These are phyloP conservation scores for Aplocera efformata DNA, from an alignment of 2,888 invertebrate genomes.

Conservation along the genomic window DNA sequence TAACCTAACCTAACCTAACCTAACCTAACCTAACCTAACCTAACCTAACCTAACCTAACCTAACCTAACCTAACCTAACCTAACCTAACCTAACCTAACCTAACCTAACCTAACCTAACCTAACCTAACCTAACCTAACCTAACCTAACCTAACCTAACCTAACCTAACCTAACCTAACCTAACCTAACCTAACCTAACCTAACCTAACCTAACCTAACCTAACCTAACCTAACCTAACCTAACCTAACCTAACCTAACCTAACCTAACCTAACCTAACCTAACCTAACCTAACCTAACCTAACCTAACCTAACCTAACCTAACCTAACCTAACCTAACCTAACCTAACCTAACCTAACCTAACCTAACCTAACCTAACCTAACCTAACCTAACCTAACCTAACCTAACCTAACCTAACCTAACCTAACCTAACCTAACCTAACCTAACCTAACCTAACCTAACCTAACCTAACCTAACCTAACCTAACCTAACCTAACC, in stretches of 20 bases:
- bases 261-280: slow-evolving; percentile 22
- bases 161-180: slow-evolving; percentile 21
- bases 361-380: slow-evolving; percentile 25
- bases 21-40: slow-evolving; percentile 25
- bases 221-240: slow-evolving; percentile 18
- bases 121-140: slow-evolving; percentile 20
- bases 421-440: slow-evolving; percentile 29
- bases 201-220: slow-evolving; percentile 20
- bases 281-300: slow-evolving; percentile 26
- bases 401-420: slow-evolving; percentile 26
- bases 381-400: slow-evolving; percentile 27
- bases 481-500: slow-evolving; percentile 29
- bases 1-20: slow-evolving; percentile 25
- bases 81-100: slow-evolving; percentile 25
- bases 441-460: slow-evolving; percentile 29
- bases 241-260: slow-evolving; percentile 24
- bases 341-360: slow-evolving; percentile 31
- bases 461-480: slow-evolving; percentile 28
- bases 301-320: slow-evolving; percentile 28
- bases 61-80: slow-evolving; percentile 25
- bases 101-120: slow-evolving; percentile 24
- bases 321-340: slow-evolving; percentile 26
- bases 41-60: slow-evolving; percentile 24
- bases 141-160: slow-evolving; percentile 21
- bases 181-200: slow-evolving; percentile 19